A percentile compares a stretch with the other conserved stretches of the same genome.
Conservation (phyloP, 2,113 vertebrate genomes). For the Halichoeres trimaculatus region DNA sequence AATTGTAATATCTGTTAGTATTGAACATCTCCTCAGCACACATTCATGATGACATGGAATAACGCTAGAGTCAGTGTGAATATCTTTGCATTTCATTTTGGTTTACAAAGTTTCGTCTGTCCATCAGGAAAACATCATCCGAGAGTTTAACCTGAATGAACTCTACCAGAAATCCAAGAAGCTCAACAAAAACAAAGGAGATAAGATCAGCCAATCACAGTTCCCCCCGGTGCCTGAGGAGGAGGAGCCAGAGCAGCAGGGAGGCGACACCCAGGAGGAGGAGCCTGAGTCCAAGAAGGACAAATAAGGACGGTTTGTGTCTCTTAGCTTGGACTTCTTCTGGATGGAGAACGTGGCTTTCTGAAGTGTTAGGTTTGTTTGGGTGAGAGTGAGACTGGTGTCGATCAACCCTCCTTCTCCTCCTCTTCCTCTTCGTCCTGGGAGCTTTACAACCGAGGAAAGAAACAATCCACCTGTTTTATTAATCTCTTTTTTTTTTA, state of each 20-base stretch:
- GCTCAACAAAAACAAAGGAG: slow-evolving; percentile 79
- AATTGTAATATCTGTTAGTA: no score
- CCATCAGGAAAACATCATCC: slow-evolving; percentile 94
- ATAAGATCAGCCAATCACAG: slow-evolving; percentile 61
- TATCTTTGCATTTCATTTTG: neutral
- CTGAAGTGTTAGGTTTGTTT: slow-evolving; percentile 31
- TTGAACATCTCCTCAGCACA: no score
- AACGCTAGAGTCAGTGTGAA: neutral
- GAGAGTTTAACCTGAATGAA: slow-evolving; percentile 95
- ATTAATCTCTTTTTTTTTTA: neutral
- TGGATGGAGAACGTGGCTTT: slow-evolving; percentile 11
- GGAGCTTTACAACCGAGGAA: neutral
- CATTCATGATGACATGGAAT: no score
- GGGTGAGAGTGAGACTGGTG: neutral
- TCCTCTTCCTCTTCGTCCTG: neutral
- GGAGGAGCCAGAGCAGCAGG: slow-evolving; percentile 67
- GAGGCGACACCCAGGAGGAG: slow-evolving; percentile 50
- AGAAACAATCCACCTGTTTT: neutral
- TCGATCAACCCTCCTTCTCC: neutral
- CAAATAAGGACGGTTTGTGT: slow-evolving; percentile 79
- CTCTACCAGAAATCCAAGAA: slow-evolving; percentile 94
- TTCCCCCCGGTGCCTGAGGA: slow-evolving; percentile 82
- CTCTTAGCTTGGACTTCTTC: slow-evolving; percentile 24
- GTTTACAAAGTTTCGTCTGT: neutral
- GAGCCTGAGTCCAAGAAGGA: slow-evolving; percentile 90